A percentile compares a stretch with the other conserved stretches of the same genome.
These are phyloP conservation scores for Amphipoea oculea DNA, from an alignment of 2,888 invertebrate genomes.

Conservation along the genomic window DNA sequence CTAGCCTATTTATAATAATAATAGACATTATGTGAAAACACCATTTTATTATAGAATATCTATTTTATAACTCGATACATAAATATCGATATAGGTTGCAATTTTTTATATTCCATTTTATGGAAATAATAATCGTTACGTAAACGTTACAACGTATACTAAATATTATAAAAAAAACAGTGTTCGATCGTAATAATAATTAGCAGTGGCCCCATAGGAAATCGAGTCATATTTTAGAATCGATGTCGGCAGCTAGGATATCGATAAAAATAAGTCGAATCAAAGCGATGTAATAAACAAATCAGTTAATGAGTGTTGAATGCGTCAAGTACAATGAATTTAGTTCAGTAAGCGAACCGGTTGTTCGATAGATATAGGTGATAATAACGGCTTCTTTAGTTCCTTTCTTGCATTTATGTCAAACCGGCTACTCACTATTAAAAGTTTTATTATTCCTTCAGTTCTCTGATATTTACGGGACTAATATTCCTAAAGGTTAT, in stretches of 20 bases:
- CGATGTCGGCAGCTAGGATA: conserved; percentile 18
- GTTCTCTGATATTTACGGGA: neutral
- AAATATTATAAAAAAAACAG: conserved; percentile 28
- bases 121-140: conserved; percentile 55
- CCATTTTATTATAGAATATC: conserved; percentile 60
- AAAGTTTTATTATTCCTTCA: conserved; percentile 20
- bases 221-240: conserved; percentile 29
- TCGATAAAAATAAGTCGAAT: conserved; percentile 33
- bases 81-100: conserved; percentile 55
- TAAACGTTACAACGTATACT: conserved; percentile 40
- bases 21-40: conserved; percentile 53
- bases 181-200: conserved; percentile 40
- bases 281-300: conserved; percentile 37
- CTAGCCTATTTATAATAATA: conserved; percentile 27
- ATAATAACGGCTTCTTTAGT: conserved; percentile 73
- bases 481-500: neutral
- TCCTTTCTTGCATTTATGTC: conserved; percentile 84
- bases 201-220: conserved; percentile 5
- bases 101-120: conserved; percentile 62
- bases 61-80: conserved; percentile 53
- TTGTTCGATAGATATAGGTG: conserved; percentile 74
- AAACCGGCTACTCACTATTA: conserved; percentile 59
- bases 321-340: conserved; percentile 79
- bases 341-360: conserved; percentile 72
- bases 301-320: conserved; percentile 55